Evolutionary conservation across 2,797 vertebrate species (phyloP), one percentile per base, ranked within the genome.

Genomic region (Ammospiza maritima): DNA sequence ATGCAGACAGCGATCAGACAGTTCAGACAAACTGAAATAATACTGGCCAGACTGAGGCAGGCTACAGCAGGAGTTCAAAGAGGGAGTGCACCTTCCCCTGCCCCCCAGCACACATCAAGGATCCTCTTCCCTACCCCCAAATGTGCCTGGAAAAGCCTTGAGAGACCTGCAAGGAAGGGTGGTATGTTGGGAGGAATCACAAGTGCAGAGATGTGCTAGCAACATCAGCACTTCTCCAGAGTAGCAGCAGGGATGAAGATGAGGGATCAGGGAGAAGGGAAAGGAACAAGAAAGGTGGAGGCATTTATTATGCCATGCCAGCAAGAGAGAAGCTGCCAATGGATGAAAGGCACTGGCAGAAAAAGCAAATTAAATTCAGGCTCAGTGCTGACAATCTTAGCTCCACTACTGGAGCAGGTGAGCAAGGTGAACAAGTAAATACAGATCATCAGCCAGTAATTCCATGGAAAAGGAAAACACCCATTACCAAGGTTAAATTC

Each of bases 1-100:
- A 95, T 83, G 93, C 79, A 96, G 94, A 94, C 92, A 91, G 92
- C 0, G 13, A 91, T 64, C 85, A 96, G 91, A 94, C 82, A 64
- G 69, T 13, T 50, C 84, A 93, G 88, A 71, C 76, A 83, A 89
- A 94, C 53, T 89, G 88, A 74, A 93, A 92, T 81, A 83, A 85
- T 48, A 71, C 30, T 3, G 12, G 60, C n/a, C 72, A 87, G 85
- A 40, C 42, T 0, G 14, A 69, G 70, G 60, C 71, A 80, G 71
- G 18, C 38, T 19, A 73, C 45, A 78, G 57, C 6, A 34, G 61
- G 56, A 77, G 62, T 32, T 78, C 66, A 81, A 4, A 67, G 56
- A 30, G 13, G 10, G 32, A 70, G 5, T 1, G 14, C 57, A 77
- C 64, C 80, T 27, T 88, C 22, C 60, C 42, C 56, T 70, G n/a